A percentile compares a stretch with the other conserved stretches of the same genome.
Evolutionary conservation across 2,113 vertebrate species (phyloP).

Genomic region (Channa argus): DNA sequence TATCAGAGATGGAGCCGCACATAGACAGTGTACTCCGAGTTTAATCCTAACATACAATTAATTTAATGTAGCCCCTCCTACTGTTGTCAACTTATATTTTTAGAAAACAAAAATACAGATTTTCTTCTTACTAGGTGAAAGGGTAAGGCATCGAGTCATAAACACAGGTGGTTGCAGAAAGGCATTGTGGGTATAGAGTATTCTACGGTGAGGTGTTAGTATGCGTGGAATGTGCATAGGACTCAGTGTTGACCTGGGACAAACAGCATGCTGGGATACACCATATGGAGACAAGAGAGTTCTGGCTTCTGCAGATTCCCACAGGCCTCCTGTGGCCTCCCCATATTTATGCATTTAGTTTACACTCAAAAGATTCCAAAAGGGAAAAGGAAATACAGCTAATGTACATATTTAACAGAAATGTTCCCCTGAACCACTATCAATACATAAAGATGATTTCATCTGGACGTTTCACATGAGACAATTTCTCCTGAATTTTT

Average conservation of each 20-base stretch:
- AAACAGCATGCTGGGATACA: constrained; percentile 76
- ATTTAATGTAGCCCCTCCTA: not conserved
- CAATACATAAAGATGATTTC: too few relatives aligned
- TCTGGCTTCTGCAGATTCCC: constrained; percentile 23
- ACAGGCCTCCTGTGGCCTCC: not conserved
- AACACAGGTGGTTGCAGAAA: constrained; percentile 68
- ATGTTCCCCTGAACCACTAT: too few relatives aligned
- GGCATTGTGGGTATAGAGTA: constrained; percentile 72
- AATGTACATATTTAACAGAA: too few relatives aligned
- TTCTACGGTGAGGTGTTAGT: constrained; percentile 79
- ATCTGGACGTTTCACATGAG: too few relatives aligned
- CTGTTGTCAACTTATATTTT: not conserved
- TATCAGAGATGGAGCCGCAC: not conserved
- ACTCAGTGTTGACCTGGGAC: constrained; percentile 78
- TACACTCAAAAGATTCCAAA: too few relatives aligned
- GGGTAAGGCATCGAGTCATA: constrained; percentile 51
- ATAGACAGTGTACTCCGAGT: too few relatives aligned
- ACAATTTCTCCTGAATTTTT: too few relatives aligned
- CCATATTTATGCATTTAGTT: too few relatives aligned
- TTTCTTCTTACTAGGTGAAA: constrained; percentile 40
- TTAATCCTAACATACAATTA: not conserved
- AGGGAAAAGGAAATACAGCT: too few relatives aligned
- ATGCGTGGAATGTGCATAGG: constrained; percentile 80
- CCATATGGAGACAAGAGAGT: constrained; percentile 53
- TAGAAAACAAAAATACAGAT: not conserved